Evolutionary conservation across 2,888 invertebrate genomes (phyloP), one percentile per base, ranked within the genome.

Genomic region (Euplexia lucipara): DNA sequence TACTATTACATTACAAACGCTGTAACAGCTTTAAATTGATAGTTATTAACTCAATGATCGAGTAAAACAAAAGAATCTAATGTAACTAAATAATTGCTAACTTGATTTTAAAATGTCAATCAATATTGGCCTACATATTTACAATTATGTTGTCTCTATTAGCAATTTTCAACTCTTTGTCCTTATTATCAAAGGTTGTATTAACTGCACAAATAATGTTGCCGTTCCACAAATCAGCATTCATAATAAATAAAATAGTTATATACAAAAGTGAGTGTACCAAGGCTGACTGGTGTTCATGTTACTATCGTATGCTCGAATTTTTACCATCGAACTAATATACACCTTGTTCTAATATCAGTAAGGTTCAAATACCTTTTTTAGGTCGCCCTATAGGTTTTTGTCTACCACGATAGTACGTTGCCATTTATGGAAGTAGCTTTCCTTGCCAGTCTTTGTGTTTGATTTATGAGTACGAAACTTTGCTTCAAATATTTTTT

Each of bases 251-350:
- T 83, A 79, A 83, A 78, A 78, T 76, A 75, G 79, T 79, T 79
- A 75, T 83, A 83, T 84, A 90, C 88, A 88, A 90, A 91, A 91
- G 91, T 91, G 91, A 91, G 90, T 90, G 91, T 86, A 77, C 82
- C 91, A 92, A 92, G 92, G 92, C 86, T 88, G 88, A 85, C 90
- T 80, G 70, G 89, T 90, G 83, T 81, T 83, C 86, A 79, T 82
- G 80, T 78, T 71, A 79, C 80, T 83, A 81, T 81, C 82, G 83
- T 76, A 83, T 86, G 86, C 83, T 87, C 83, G 86, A 84, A 86
- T 86, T 88, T 83, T 76, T 75, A 69, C 72, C 70, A 81, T 81
- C 79, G 80, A 70, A 77, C 83, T 79, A 86, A 89, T 87, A 81
- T 78, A 75, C 76, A 80, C 89, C 84, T 81, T 88, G 70, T 76